Base-by-base conservation (phyloP, 2,113 vertebrate species). In the Psittacara wagleri region DNA sequence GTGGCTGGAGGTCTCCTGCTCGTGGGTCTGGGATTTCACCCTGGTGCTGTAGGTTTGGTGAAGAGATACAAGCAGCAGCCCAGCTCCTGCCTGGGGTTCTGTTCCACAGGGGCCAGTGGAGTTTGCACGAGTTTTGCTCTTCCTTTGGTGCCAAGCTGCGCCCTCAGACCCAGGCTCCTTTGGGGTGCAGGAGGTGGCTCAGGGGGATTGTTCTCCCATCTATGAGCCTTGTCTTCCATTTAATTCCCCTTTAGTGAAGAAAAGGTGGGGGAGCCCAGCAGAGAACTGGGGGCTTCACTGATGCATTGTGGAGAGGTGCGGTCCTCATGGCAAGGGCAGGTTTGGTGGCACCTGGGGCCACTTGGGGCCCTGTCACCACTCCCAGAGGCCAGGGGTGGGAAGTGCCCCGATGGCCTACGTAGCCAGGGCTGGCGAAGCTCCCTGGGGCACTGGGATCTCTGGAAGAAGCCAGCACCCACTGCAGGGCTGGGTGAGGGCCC, bases 371-470 rank as follows among this genome's bases (percentile, higher is more conserved):
- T 46, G 72, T n/a, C 75, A 72, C 46, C 0, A 0, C 43, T 90
- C 39, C 62, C 33, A 25, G 17, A 67, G 12, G 8, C 14, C 3
- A 0, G 41, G 13, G 27, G 7, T 64, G 62, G 79, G 83, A 64
- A 85, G 16, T 20, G n/a, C n/a, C 39, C 73, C 12, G 0, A 5
- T 4, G 7, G 63, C 25, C n/a, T 72, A 77, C 2, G 0, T 62
- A 80, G 72, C 63, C 0, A 0, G 29, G 37, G 59, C 76, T 94
- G 72, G 86, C 31, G 66, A n/a, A 81, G 64, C 18, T 88, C 28
- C 41, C 44, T 0, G 0, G 17, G 1, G 3, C 0, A 7, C 57
- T 0, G 0, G 57, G 35, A 64, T n/a, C 54, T 44, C 28, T 1
- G 5, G 35, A 1, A 1, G 27, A 35, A 74, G 22, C 7, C 51